Conservation (phyloP, 2,888 invertebrate genomes). For the Pterostichus madidus region DNA sequence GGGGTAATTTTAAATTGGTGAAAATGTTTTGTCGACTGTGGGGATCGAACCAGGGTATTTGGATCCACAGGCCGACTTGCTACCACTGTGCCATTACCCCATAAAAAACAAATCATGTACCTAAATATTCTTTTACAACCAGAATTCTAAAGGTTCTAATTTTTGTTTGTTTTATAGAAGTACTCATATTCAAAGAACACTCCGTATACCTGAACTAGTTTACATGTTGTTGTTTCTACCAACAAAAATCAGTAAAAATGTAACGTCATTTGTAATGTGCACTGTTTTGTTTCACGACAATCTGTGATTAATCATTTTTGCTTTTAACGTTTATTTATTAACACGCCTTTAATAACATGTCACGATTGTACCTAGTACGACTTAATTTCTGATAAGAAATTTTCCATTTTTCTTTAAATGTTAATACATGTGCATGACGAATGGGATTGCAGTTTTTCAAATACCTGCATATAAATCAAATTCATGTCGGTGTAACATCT, state of each 20-base stretch:
- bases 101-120: too few relatives aligned
- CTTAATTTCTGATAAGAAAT: slow-evolving; percentile 38
- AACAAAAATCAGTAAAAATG: slow-evolving; percentile 35
- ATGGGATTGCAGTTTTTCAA: slow-evolving; percentile 10
- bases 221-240: background rate
- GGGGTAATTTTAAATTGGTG: too few relatives aligned
- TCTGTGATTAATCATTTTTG: slow-evolving; percentile 26
- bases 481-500: background rate
- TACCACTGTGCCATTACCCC: too few relatives aligned
- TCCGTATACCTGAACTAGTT: background rate
- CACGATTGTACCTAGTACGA: slow-evolving; percentile 40
- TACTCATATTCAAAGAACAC: too few relatives aligned
- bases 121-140: too few relatives aligned
- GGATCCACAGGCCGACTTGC: too few relatives aligned
- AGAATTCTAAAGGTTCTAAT: too few relatives aligned
- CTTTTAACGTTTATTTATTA: slow-evolving; percentile 50
- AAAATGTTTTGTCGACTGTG: too few relatives aligned
- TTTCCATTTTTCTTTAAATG: slow-evolving; percentile 24
- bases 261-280: slow-evolving; percentile 39
- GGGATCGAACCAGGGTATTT: too few relatives aligned
- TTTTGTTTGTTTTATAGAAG: too few relatives aligned
- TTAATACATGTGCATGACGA: slow-evolving; percentile 29
- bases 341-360: slow-evolving; percentile 42
- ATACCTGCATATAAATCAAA: slow-evolving; percentile 10
- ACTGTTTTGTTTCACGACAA: slow-evolving; percentile 30